phyloP scores from a whole-genome alignment of 1,140 invertebrate species.

The Rhopalosiphum maidis region DNA sequence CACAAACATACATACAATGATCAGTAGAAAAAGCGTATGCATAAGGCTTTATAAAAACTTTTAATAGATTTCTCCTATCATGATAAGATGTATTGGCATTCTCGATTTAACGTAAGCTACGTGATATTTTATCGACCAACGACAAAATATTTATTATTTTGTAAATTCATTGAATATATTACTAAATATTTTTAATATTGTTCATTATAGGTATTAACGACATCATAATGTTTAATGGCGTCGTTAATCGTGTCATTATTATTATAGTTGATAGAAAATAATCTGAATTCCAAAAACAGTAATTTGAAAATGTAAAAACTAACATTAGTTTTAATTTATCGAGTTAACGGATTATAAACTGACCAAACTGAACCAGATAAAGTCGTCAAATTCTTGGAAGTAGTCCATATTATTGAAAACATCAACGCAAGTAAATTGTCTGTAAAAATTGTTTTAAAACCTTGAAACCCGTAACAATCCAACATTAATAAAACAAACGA shows the following conservation, averaged over 20 bases:
- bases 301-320: neutral
- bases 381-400: slow-evolving; percentile 12
- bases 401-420: neutral
- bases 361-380: neutral
- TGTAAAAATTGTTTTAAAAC: slow-evolving; percentile 23
- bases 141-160: neutral
- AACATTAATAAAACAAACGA: slow-evolving; percentile 17
- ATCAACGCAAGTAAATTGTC: neutral
- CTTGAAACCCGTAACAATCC: slow-evolving; percentile 27
- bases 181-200: neutral
- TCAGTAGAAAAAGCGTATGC: neutral
- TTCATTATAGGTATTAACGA: neutral
- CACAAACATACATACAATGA: neutral
- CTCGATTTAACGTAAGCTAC: neutral
- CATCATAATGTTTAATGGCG: neutral
- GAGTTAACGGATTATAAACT: neutral
- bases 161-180: neutral
- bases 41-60: neutral
- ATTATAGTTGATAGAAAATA: neutral
- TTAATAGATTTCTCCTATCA: neutral
- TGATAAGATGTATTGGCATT: neutral
- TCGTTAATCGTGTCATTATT: neutral
- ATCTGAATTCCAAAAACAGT: neutral
- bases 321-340: neutral
- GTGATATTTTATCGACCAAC: neutral